A percentile compares a stretch with the other conserved stretches of the same genome.
These are phyloP conservation scores for Champsocephalus gunnari DNA, from an alignment of 2,797 vertebrate species.

Conservation along the genomic window DNA sequence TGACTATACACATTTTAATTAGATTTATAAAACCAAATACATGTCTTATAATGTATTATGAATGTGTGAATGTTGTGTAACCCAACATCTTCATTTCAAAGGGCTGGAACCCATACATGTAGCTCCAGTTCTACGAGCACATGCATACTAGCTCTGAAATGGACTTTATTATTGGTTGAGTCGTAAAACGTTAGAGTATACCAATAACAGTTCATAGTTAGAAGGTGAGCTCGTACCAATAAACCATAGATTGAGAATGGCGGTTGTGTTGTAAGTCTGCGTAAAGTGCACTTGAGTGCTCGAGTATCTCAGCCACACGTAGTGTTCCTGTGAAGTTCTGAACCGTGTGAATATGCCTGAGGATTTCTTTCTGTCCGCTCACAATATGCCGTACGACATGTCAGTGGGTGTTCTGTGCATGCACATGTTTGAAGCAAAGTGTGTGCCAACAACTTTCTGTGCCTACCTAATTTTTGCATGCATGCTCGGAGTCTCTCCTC, in stretches of 20 bases:
- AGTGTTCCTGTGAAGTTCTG: conserved; percentile 55
- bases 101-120: not conserved
- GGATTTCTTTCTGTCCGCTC: conserved; percentile 46
- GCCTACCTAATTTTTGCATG: conserved; percentile 99
- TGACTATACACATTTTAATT: too few relatives aligned
- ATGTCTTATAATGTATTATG: too few relatives aligned
- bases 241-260: conserved; percentile 2
- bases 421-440: conserved; percentile 64
- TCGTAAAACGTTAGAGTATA: not conserved
- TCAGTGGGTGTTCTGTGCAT: conserved; percentile 58
- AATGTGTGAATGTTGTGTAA: too few relatives aligned
- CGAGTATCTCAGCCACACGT: conserved; percentile 6
- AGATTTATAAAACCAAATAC: too few relatives aligned
- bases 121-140: conserved; percentile 3
- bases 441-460: conserved; percentile 82
- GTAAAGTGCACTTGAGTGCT: conserved; percentile 13
- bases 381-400: conserved; percentile 28
- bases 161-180: not conserved
- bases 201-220: not conserved
- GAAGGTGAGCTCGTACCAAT: not conserved
- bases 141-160: not conserved
- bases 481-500: conserved; percentile 99
- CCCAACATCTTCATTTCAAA: not conserved
- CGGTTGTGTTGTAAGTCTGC: conserved; percentile 1
- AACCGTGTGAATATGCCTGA: conserved; percentile 61